phyloP scores from a whole-genome alignment of 1,140 invertebrate genomes.

The Pseudobourletiella spinata region DNA sequence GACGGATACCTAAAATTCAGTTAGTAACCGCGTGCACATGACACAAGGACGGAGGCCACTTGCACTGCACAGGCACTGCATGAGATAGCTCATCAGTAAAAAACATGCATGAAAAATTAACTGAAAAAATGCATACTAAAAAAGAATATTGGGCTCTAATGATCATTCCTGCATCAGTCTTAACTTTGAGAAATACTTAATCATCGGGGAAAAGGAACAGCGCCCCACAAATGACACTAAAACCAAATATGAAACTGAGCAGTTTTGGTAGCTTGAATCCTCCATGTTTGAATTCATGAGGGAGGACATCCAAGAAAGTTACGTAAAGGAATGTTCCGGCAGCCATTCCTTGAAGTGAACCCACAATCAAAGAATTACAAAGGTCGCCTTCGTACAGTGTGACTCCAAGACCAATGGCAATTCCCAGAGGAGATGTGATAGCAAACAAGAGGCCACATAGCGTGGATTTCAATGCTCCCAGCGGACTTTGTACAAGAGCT shows the following conservation, averaged over 20 bases:
- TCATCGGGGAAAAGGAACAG: conserved; percentile 41
- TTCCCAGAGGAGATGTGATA: conserved; percentile 59
- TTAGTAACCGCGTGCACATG: too few relatives aligned
- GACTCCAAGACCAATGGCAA: conserved; percentile 51
- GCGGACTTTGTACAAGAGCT: conserved; percentile 54
- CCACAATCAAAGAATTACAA: conserved; percentile 43
- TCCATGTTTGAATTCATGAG: conserved; percentile 51
- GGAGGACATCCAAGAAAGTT: conserved; percentile 83
- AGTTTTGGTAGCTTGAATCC: conserved; percentile 45
- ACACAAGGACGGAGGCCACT: too few relatives aligned
- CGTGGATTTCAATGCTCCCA: conserved; percentile 49
- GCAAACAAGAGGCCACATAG: conserved; percentile 54
- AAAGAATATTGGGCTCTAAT: too few relatives aligned
- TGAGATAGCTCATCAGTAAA: too few relatives aligned
- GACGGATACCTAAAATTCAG: too few relatives aligned
- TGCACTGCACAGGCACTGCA: too few relatives aligned
- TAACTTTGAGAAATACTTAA: too few relatives aligned
- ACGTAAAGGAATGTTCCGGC: conserved; percentile 87
- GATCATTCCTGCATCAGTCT: too few relatives aligned
- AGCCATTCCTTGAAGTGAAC: conserved; percentile 57
- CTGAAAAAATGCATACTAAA: too few relatives aligned
- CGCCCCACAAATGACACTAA: conserved; percentile 41
- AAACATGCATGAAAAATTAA: too few relatives aligned
- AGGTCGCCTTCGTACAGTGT: conserved; percentile 39
- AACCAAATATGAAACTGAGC: conserved; percentile 46